phyloP scores from a whole-genome alignment of 2,797 vertebrate genomes.

The Pangasius sanitwongsei region DNA sequence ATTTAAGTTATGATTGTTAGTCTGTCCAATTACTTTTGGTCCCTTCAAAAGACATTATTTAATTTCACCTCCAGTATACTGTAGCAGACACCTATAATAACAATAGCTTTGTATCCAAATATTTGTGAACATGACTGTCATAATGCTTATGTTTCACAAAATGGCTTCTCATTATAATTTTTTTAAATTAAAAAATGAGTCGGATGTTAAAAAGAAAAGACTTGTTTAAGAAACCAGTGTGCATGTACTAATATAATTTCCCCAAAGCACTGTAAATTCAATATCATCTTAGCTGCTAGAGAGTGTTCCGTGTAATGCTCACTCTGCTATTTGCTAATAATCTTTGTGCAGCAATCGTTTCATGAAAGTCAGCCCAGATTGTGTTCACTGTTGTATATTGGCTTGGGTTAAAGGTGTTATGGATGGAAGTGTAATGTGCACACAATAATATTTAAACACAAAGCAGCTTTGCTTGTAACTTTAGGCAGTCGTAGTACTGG shows the following conservation, averaged over 20 bases:
- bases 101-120: background rate
- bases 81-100: background rate
- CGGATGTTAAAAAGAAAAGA: background rate
- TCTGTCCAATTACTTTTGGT: background rate
- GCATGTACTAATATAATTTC: background rate
- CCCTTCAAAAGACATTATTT: background rate
- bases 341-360: background rate
- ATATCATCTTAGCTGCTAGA: background rate
- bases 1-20: background rate
- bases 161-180: background rate
- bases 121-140: background rate
- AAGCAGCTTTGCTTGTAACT: background rate
- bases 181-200: background rate
- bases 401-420: background rate
- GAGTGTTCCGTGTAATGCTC: background rate
- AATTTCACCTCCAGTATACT: background rate
- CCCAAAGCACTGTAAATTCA: background rate
- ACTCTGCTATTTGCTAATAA: background rate
- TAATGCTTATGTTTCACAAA: background rate
- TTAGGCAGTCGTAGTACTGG: background rate
- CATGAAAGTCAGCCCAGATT: background rate
- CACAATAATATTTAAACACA: conserved; percentile 10
- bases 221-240: background rate
- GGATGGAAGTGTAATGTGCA: background rate
- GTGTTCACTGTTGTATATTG: background rate